phyloP scores from a whole-genome alignment of 2,113 vertebrate genomes.

The Protobothrops mucrosquamatus region DNA sequence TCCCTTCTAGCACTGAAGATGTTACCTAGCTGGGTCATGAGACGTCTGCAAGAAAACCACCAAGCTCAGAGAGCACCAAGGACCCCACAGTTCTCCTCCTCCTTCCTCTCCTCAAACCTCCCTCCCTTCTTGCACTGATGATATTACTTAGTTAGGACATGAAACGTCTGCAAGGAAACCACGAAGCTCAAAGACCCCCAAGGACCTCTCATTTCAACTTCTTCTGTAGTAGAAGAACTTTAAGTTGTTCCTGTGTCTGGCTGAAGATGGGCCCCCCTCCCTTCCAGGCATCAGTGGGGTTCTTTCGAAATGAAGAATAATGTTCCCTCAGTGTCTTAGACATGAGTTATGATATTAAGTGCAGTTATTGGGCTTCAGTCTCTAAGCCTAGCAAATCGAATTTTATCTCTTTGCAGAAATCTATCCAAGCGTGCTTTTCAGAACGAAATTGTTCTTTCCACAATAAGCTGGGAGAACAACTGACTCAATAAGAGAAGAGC shows the following conservation, averaged over 20 bases:
- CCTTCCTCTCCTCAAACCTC: background rate
- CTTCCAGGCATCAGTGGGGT: background rate
- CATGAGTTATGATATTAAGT: background rate
- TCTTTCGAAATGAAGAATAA: background rate
- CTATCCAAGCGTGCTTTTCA: background rate
- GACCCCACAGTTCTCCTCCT: too few relatives aligned
- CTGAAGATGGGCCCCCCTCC: background rate
- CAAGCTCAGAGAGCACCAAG: too few relatives aligned
- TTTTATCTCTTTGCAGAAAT: conserved; percentile 22
- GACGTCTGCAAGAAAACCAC: too few relatives aligned
- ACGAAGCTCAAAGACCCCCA: background rate
- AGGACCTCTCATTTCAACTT: too few relatives aligned
- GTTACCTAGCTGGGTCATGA: too few relatives aligned
- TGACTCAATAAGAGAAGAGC: background rate
- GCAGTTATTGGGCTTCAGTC: background rate
- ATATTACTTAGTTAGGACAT: background rate
- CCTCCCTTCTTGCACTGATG: background rate
- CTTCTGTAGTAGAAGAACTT: background rate
- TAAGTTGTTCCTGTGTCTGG: background rate
- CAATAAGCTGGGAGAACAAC: background rate
- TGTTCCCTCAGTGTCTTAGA: background rate
- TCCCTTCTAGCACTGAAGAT: too few relatives aligned
- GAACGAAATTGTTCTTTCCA: background rate
- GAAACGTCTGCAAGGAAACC: background rate
- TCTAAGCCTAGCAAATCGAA: background rate